These are phyloP conservation scores for Xyliphius kryptos DNA, from an alignment of 2,113 vertebrate genomes.

Conservation along the genomic window DNA sequence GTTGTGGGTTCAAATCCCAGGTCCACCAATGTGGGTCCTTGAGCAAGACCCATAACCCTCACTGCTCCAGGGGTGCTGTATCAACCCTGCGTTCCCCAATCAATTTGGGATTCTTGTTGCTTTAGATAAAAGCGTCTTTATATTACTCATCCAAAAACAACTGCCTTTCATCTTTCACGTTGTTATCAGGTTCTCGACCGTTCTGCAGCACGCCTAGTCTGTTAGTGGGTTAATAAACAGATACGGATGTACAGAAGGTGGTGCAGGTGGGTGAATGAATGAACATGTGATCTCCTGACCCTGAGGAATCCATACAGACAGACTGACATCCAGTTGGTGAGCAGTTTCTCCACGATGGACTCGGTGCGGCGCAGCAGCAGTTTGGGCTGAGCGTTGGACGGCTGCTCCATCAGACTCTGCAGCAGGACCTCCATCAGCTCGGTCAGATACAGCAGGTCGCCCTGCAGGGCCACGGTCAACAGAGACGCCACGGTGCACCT, in stretches of 20 bases:
- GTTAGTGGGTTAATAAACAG: neutral
- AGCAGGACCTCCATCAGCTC: constrained; percentile 82
- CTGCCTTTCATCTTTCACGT: too few relatives aligned
- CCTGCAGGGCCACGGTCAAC: constrained; percentile 83
- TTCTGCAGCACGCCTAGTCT: too few relatives aligned
- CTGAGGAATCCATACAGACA: constrained; percentile 92
- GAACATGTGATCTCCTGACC: constrained; percentile 55
- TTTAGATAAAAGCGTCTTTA: too few relatives aligned
- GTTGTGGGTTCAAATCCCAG: too few relatives aligned
- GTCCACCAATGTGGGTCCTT: too few relatives aligned
- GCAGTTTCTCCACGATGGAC: constrained; percentile 87
- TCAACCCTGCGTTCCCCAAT: too few relatives aligned
- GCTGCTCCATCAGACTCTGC: constrained; percentile 79
- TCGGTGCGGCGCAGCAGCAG: constrained; percentile 85
- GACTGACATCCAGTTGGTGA: constrained; percentile 97
- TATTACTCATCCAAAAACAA: too few relatives aligned
- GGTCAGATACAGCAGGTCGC: constrained; percentile 84
- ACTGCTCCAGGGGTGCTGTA: too few relatives aligned
- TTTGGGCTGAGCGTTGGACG: constrained; percentile 79
- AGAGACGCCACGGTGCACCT: constrained; percentile 87
- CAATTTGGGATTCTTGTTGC: too few relatives aligned
- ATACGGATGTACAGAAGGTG: too few relatives aligned
- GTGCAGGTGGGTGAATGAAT: neutral
- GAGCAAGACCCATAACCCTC: too few relatives aligned
- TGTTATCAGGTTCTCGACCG: too few relatives aligned